Base-by-base conservation (phyloP, 2,888 invertebrate species). In the Athripsodes cinereus region DNA sequence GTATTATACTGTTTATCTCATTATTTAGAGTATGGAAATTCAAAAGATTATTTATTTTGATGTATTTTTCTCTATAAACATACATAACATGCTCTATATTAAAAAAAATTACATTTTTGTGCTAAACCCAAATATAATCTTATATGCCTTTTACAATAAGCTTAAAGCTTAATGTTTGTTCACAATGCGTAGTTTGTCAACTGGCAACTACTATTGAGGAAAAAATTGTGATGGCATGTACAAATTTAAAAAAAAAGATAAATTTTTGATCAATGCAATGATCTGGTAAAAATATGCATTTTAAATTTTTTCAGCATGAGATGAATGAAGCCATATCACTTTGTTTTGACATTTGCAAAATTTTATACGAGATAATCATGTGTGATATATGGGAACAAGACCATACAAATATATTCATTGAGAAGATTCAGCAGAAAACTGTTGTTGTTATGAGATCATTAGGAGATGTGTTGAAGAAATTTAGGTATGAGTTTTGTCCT, bases 391-490 rank as follows among this genome's bases (percentile, higher is more conserved):
- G 86, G 85, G 69, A 72, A 35, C 60, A 66, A 8, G 73, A 77
- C 26, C 75, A 76, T 54, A 69, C 67, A 40, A 72, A 74, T 49
- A 74, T 76, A 66, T 73, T 72, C 1, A 71, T 76, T 54, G 69
- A 76, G 60, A 76, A 78, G 52, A 73, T 81, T 57, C 71, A 79
- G 16, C 79, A 79, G 60, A 78, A 79, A 65, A 74, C 81, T 48
- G 79, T 79, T 63, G 78, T 79, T 70, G 70, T 76, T 8, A 76
- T 86, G 69, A 72, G 80, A n/a, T 70, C 80, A 62, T 68, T 83
- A 60, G 85, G 84, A 13, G 84, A 83, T 59, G 69, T 81, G 44
- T 65, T 84, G 40, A 74, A 73, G 60, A 79, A 80, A 68, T 81
- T 78, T 66, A 76, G 80, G 82, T 80, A 65, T 8, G 47, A 11